Evolutionary conservation across 2,888 invertebrate species (phyloP).

Genomic region (Cyclophora punctaria): DNA sequence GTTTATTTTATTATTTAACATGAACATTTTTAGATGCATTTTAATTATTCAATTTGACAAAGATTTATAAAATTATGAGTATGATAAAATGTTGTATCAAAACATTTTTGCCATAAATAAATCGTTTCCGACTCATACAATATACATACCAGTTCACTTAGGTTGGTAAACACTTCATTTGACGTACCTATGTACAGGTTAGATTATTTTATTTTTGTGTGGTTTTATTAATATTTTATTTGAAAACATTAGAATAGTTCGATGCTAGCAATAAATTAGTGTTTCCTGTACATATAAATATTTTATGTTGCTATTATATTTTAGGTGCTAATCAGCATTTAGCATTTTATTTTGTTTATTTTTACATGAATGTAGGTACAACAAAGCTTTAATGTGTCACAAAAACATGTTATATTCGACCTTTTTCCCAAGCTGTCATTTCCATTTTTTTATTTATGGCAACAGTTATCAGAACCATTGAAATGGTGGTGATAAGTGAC

Average conservation of each 20-base stretch:
- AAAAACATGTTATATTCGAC: slow-evolving; percentile 30
- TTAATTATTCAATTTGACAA: background rate
- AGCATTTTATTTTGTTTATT: slow-evolving; percentile 22
- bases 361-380: slow-evolving; percentile 29
- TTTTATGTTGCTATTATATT: slow-evolving; percentile 60
- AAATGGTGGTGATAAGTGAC: slow-evolving; percentile 66
- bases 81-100: background rate
- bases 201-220: slow-evolving; percentile 65
- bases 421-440: slow-evolving; percentile 22
- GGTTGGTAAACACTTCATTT: slow-evolving; percentile 29
- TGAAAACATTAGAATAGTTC: slow-evolving; percentile 56
- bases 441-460: slow-evolving; percentile 37
- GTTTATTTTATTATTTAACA: background rate
- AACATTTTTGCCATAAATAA: slow-evolving; percentile 53
- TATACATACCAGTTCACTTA: slow-evolving; percentile 54
- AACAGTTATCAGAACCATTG: slow-evolving; percentile 70
- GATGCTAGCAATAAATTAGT: slow-evolving; percentile 55
- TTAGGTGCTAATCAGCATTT: slow-evolving; percentile 62
- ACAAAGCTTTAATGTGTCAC: slow-evolving; percentile 54
- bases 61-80: too few relatives aligned
- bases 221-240: slow-evolving; percentile 34
- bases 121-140: slow-evolving; percentile 42
- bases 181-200: slow-evolving; percentile 53
- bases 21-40: background rate
- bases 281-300: slow-evolving; percentile 62